These are phyloP conservation scores for Aleiodes leptofemur DNA, from an alignment of 2,888 invertebrate genomes.

Conservation along the genomic window DNA sequence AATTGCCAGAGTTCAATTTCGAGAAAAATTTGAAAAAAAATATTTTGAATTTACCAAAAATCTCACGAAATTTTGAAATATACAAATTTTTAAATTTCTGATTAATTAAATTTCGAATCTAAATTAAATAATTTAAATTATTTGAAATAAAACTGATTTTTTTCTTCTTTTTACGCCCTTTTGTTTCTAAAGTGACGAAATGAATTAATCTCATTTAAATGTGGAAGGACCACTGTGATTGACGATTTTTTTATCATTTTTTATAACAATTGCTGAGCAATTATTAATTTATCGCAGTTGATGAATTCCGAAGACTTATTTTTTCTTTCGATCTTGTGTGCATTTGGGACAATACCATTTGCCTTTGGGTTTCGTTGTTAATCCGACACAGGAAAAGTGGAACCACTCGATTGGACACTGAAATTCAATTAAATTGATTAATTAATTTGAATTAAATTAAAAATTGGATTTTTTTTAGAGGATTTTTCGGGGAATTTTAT, in stretches of 20 bases:
- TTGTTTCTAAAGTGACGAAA: not conserved
- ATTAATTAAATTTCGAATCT: no score
- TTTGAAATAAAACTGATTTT: no score
- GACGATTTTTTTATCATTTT: not conserved
- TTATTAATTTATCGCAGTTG: slow-evolving; percentile 43
- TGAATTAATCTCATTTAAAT: slow-evolving; percentile 51
- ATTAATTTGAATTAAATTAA: slow-evolving; percentile 22
- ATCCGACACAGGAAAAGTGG: slow-evolving; percentile 94
- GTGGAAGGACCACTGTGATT: slow-evolving; percentile 35
- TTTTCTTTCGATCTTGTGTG: slow-evolving; percentile 76
- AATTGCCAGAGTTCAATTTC: no score
- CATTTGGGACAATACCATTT: slow-evolving; percentile 90
- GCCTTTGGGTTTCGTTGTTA: slow-evolving; percentile 94
- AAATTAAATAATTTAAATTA: no score
- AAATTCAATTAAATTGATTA: slow-evolving; percentile 62
- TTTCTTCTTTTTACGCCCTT: no score
- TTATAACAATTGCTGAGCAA: slow-evolving; percentile 47
- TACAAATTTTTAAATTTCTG: no score
- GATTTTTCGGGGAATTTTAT: no score
- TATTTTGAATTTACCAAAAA: no score
- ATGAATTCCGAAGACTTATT: slow-evolving; percentile 62
- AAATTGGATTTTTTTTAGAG: not conserved
- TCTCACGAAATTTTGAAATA: no score
- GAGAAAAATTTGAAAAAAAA: no score
- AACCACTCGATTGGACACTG: slow-evolving; percentile 95